Evolutionary conservation across 92 coral and sea anemone genomes (phyloP), one percentile per base, ranked within the genome.

Genomic region (Zoanthus sociatus): DNA sequence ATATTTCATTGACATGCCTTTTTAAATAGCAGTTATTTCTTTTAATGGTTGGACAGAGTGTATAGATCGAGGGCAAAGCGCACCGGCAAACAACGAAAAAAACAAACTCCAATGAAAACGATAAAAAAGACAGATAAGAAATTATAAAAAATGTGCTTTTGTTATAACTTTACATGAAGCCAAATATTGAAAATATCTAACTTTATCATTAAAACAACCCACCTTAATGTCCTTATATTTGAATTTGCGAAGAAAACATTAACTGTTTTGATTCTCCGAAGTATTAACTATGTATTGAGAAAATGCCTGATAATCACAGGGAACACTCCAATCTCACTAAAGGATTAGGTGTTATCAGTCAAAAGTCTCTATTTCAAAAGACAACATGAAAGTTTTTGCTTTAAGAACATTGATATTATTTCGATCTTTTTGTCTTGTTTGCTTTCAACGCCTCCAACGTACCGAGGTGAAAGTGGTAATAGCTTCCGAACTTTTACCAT

Each of bases 401-500:
- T 81, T 18, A 64, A 31, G 67, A 45, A 7, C 61, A 66, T 63
- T 46, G 71, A 21, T 47, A 79, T 81, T 64, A 81, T 64, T 48
- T 46, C 46, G 32, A 26, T 20, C 67, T 50, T 56, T 66, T 81
- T 81, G 85, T 81, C 66, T 81, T 14, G 17, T 81, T 81, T 81
- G 85, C 75, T 81, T 66, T 81, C 75, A 81, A 81, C 53, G 26
- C 85, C 20, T 3, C 67, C 64, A 81, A 66, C 70, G 66, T 20
- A 66, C 74, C 74, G 20, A 30, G 70, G 75, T 47, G 85, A 3
- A 20, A 81, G 66, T 64, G 33, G 47, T 56, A 9, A n/a, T 8
- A 46, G 32, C 85, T 81, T 81, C 85, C 75, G 85, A 81, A n/a
- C 60, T 81, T 44, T 66, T 64, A 81, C 60, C 33, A 74, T 81